Conservation (phyloP, 2,113 vertebrate genomes). For the Nothoprocta perdicaria region DNA sequence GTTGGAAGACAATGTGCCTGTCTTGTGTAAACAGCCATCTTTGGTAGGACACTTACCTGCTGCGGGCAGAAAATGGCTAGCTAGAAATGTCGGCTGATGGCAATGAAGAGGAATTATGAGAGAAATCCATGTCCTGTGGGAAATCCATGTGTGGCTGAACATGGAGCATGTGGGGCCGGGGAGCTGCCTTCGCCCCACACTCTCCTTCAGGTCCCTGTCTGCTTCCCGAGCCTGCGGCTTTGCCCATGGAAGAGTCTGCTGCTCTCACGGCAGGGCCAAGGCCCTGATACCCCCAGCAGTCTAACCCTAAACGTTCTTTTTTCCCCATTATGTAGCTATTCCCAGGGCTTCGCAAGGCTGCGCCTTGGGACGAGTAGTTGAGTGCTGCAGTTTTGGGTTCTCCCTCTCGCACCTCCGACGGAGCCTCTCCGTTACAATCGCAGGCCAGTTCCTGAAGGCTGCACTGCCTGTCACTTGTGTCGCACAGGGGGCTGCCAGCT, state of each 20-base stretch:
- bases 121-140: background rate
- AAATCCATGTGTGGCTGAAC: background rate
- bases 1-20: background rate
- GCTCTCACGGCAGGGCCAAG: background rate
- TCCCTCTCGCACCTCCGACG: background rate
- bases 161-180: background rate
- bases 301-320: background rate
- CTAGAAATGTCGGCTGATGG: background rate
- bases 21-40: background rate
- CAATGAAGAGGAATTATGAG: fast-evolving
- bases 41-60: background rate
- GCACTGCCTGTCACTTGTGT: background rate
- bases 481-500: constrained; percentile 46
- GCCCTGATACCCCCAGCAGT: fast-evolving
- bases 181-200: background rate
- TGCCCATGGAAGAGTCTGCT: too few relatives aligned
- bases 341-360: background rate
- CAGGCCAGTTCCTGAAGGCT: constrained; percentile 26
- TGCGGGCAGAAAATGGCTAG: background rate
- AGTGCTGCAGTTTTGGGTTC: background rate
- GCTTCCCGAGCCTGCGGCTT: background rate
- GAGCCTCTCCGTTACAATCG: background rate
- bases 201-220: background rate
- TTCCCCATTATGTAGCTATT: background rate
- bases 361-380: background rate